Conservation (phyloP, 2,797 vertebrate genomes). For the Hozukius guyotensis region DNA sequence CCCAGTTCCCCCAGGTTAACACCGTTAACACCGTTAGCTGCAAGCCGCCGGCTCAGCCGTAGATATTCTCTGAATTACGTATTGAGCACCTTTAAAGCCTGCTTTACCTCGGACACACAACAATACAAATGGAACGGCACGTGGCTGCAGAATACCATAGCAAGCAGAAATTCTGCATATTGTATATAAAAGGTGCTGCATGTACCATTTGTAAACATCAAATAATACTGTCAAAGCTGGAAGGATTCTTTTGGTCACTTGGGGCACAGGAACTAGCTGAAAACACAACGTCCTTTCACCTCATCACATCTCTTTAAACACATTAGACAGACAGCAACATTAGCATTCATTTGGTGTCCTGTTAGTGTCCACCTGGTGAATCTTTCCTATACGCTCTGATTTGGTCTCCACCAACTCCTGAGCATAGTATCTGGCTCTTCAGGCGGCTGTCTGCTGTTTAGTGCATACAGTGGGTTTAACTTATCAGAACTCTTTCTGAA, state of each 20-base stretch:
- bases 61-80: too few species aligned
- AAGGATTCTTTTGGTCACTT: too few species aligned
- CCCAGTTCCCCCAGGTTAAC: too few species aligned
- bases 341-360: neutral
- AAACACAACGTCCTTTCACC: neutral
- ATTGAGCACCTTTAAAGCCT: too few species aligned
- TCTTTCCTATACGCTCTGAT: neutral
- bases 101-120: neutral
- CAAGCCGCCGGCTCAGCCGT: too few species aligned
- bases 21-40: too few species aligned
- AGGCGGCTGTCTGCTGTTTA: neutral
- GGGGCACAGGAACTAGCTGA: neutral
- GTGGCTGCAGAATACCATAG: neutral
- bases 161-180: neutral
- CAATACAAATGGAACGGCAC: neutral
- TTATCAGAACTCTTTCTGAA: neutral
- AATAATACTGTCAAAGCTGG: neutral
- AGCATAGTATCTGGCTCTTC: neutral
- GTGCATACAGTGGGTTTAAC: neutral
- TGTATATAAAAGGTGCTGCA: neutral
- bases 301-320: neutral
- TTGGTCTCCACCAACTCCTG: neutral
- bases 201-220: neutral
- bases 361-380: neutral
- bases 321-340: neutral